Evolutionary conservation across 1,140 invertebrate genomes (phyloP), one percentile per base, ranked within the genome.

Genomic region (Drosophila tani): DNA sequence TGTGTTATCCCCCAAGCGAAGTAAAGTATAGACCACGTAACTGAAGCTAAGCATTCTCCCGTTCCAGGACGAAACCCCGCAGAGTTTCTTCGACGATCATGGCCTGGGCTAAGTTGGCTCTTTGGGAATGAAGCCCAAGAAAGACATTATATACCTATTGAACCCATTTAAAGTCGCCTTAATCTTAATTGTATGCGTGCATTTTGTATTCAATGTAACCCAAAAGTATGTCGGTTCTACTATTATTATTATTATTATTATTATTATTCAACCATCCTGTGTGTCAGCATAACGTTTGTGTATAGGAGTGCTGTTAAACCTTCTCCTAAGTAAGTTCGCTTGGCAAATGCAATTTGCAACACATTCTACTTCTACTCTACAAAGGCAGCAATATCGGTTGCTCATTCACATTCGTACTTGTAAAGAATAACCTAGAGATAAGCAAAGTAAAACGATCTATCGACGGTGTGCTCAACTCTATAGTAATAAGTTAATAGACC

Each of bases 81-180:
- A 99, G 94, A 98, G 98, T 91, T 98, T 99, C 94, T 99, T 99
- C 93, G 98, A 99, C 93, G 98, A 99, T 94, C 98, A 99, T 93
- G 98, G 98, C 75, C 95, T 99, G 80, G 98, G 98, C 91, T 99
- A 98, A 82, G 59, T 50, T 64, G 77, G 43, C 50, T 38, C 32
- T 40, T 35, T 43, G 15, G 27, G 8, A 43, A 47, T 12, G 12
- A 40, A 32, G 19, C 6, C 17, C 59, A 27, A 40, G n/a, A 67
- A 67, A 40, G 32, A 50, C 46, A 59, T 41, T 45, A 73, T 69
- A 35, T 35, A n/a, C n/a, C 47, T 67, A 51, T 71, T 55, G 32
- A 66, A 68, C 47, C 62, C 56, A 59, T 80, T 84, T 49, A 77
- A 88, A 88, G 77, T 90, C 82, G 84, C 90, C 86, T 91, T 91